Evolutionary conservation across 2,113 vertebrate genomes (phyloP), one percentile per base, ranked within the genome.

Genomic region (Lutjanus erythropterus): DNA sequence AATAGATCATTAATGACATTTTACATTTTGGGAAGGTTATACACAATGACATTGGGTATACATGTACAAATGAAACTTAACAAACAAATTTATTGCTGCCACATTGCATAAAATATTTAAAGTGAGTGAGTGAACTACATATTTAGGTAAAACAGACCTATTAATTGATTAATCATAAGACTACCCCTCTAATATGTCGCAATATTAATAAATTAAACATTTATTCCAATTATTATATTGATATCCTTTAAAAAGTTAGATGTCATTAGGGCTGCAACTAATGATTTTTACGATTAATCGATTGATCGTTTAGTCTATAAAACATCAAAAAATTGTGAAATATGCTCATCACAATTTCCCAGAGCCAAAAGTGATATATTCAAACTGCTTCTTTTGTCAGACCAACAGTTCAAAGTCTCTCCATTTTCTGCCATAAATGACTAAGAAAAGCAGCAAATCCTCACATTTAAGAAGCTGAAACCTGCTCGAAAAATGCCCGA

Each of bases 141-240:
- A 59, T 75, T 56, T 73, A 61, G 6, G 15, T 52, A 33, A 9
- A 68, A 75, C 41, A 58, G 9, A 50, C 23, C 62, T 74, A 69
- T 75, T 7, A 37, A 41, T 37, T 59, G 42, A 69, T 85, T 41
- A 64, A 55, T 66, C 42, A 69, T 3, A 58, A 55, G 15, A 74
- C 60, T 64, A 75, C 12, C 12, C 8, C n/a, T n/a, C 33, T 64
- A 75, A 58, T 78, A 53, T 75, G 31, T 39, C 75, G 37, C 37
- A 73, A 71, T 53, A 81, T 76, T 88, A 85, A 91, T 81, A 86
- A 87, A 86, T 91, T 84, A 88, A 59, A 83, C 10, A 80, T 80
- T 55, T 62, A 75, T 61, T 83, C 62, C 27, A 89, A 67, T 73
- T 67, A 58, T 78, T 64, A 79, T 66, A 71, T 77, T 46, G 59